Percentiles rank a stretch among this genome's conserved stretches.
Evolutionary conservation across 2,888 invertebrate species (phyloP).

Genomic region (Dicycla oo): DNA sequence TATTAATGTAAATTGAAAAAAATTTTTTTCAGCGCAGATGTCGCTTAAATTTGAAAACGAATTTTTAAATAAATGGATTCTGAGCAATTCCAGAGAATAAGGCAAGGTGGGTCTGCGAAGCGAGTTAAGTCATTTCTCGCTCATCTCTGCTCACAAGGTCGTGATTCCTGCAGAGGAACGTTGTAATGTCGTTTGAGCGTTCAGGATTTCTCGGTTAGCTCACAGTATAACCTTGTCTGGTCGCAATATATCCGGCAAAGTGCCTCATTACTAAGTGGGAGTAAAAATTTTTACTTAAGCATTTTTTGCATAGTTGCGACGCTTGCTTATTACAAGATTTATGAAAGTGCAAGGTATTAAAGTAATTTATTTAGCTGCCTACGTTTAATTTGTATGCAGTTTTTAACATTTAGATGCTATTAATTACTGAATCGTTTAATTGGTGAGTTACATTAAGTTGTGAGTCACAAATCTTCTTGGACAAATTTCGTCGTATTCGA

Average conservation of each 20-base stretch:
- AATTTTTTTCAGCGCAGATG: slow-evolving; percentile 56
- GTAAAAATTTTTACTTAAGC: slow-evolving; percentile 21
- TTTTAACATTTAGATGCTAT: neutral
- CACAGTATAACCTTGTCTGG: slow-evolving; percentile 13
- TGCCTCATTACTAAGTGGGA: slow-evolving; percentile 46
- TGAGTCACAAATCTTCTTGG: neutral
- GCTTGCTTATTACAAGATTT: slow-evolving; percentile 42
- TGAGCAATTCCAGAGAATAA: slow-evolving; percentile 33
- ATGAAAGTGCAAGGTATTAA: slow-evolving; percentile 12
- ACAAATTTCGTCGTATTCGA: no score
- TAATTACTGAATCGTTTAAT: neutral
- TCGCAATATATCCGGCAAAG: slow-evolving; percentile 42
- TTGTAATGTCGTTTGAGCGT: neutral
- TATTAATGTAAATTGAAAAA: slow-evolving; percentile 41
- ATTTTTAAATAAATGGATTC: slow-evolving; percentile 60
- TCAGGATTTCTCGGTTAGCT: slow-evolving; percentile 39
- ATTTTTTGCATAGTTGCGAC: slow-evolving; percentile 34
- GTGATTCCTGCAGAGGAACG: neutral
- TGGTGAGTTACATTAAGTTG: neutral
- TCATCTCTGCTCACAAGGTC: slow-evolving; percentile 13
- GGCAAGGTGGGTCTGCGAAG: slow-evolving; percentile 7
- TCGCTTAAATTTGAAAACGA: slow-evolving; percentile 51
- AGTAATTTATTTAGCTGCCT: slow-evolving; percentile 19
- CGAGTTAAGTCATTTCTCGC: slow-evolving; percentile 23
- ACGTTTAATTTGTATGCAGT: slow-evolving; percentile 12